phyloP scores from a whole-genome alignment of 1,140 invertebrate genomes.

The Plodia interpunctella region DNA sequence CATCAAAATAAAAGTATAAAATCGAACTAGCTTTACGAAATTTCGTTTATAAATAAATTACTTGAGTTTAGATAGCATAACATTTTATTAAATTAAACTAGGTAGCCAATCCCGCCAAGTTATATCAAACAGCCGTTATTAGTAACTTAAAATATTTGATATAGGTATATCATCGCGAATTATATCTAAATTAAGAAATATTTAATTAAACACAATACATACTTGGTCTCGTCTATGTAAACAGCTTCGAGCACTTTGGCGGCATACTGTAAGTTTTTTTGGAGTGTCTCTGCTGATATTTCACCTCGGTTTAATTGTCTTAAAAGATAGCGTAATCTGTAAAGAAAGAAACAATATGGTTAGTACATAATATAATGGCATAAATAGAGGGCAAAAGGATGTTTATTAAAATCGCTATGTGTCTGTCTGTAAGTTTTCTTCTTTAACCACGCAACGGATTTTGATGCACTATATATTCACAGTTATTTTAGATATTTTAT shows the following conservation, averaged over 20 bases:
- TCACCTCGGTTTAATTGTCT: slow-evolving; percentile 89
- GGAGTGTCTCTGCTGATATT: slow-evolving; percentile 88
- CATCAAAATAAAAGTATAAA: no score
- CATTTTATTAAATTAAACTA: no score
- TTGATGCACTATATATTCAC: no score
- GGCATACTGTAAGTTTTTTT: slow-evolving; percentile 91
- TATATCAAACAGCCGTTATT: no score
- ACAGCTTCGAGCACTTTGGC: slow-evolving; percentile 92
- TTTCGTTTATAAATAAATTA: no score
- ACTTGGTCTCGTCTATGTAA: slow-evolving; percentile 93
- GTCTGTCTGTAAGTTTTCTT: no score
- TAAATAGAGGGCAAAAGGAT: not conserved
- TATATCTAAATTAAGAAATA: not conserved
- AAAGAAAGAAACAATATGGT: slow-evolving; percentile 50
- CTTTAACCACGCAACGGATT: no score
- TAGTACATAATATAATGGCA: not conserved
- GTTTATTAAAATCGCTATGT: not conserved
- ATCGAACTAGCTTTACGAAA: not conserved
- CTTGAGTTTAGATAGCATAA: no score
- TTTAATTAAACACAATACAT: slow-evolving; percentile 65
- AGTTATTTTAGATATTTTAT: no score
- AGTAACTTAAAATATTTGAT: no score
- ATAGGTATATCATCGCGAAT: not conserved
- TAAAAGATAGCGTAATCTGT: slow-evolving; percentile 89
- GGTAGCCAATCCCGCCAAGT: no score